phyloP scores from a whole-genome alignment of 2,113 vertebrate species.

The Saccopteryx bilineata region DNA sequence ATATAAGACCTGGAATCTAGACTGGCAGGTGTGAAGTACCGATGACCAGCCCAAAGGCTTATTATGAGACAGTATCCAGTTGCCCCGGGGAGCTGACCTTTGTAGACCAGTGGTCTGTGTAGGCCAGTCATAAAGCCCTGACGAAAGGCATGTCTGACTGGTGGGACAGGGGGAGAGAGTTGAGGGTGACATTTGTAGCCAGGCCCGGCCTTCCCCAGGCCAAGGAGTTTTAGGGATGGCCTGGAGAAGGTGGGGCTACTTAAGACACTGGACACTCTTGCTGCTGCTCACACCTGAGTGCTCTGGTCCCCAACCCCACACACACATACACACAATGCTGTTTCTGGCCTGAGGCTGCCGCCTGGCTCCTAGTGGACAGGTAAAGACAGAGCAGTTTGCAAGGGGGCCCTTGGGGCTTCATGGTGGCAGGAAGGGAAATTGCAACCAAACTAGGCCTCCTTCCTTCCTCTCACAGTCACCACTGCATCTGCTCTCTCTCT shows the following conservation, averaged over 20 bases:
- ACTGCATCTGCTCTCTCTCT: not conserved
- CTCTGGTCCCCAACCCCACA: too few species aligned
- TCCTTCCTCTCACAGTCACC: not conserved
- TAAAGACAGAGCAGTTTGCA: constrained; percentile 20
- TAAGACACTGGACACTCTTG: not conserved
- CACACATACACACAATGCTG: not conserved
- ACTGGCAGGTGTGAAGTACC: not conserved
- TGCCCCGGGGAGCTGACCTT: not conserved
- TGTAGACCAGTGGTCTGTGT: not conserved
- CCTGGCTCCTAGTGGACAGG: not conserved
- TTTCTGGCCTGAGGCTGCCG: not conserved
- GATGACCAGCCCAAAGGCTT: not conserved
- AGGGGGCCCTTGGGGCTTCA: not conserved
- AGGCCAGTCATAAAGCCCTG: not conserved
- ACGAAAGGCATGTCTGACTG: not conserved
- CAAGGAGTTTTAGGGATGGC: not conserved
- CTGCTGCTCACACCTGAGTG: not conserved
- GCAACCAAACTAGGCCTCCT: not conserved
- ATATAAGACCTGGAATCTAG: not conserved
- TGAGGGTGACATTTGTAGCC: not conserved
- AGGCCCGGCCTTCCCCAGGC: not conserved
- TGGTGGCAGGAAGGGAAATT: constrained; percentile 41
- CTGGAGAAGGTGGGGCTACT: not conserved
- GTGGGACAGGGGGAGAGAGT: not conserved
- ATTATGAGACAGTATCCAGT: not conserved